Evolutionary conservation across 2,888 invertebrate genomes (phyloP).

Genomic region (Idaea straminata): DNA sequence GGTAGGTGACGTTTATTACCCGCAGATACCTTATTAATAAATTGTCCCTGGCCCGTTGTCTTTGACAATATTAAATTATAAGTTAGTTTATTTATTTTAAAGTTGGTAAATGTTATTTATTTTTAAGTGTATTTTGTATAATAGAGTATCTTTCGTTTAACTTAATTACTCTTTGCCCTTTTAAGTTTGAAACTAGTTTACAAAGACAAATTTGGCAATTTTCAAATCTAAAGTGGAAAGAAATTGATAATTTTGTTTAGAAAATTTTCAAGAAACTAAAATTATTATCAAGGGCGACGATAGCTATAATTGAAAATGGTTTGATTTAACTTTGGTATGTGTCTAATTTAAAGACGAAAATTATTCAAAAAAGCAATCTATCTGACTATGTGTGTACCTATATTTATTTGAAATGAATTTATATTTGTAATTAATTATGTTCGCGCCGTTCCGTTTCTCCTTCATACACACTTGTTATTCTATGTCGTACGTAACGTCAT

Average conservation of each 20-base stretch:
- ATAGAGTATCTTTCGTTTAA: not conserved
- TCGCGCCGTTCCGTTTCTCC: too few species aligned
- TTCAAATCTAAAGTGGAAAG: not conserved
- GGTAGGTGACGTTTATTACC: too few species aligned
- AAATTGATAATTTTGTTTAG: not conserved
- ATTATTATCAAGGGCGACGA: not conserved
- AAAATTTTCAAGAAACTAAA: not conserved
- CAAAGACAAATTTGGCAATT: not conserved
- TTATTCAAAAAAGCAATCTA: too few species aligned
- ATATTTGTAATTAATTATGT: too few species aligned
- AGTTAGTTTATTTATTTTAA: not conserved
- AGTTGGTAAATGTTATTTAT: not conserved
- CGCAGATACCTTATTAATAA: too few species aligned
- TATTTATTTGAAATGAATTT: too few species aligned
- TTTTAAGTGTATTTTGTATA: not conserved
- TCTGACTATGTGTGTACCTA: too few species aligned
- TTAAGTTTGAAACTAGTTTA: not conserved
- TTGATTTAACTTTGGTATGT: too few species aligned
- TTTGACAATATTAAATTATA: not conserved
- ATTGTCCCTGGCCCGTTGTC: not conserved
- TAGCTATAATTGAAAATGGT: too few species aligned
- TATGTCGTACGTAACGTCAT: too few species aligned
- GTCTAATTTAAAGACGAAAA: too few species aligned
- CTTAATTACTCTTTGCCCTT: not conserved
- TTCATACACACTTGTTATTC: too few species aligned